Conservation (phyloP, 2,113 vertebrate genomes). For the Corvus moneduloides region DNA sequence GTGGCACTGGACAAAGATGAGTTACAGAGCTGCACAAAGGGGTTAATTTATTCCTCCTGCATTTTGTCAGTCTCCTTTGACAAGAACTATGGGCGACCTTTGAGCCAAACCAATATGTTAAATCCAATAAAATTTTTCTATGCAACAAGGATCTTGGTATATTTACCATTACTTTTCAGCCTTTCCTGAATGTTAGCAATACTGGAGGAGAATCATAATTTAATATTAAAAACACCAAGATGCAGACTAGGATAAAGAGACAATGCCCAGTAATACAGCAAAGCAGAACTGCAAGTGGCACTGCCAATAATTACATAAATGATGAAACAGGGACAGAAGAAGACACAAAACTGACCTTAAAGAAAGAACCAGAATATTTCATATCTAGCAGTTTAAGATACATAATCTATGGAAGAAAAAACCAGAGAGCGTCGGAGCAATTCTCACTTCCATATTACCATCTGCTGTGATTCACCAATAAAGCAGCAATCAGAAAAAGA, state of each 20-base stretch:
- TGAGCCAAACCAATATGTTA: slow-evolving; percentile 24
- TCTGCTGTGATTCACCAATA: not conserved
- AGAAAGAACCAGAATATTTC: not conserved
- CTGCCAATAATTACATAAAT: not conserved
- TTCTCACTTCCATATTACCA: not conserved
- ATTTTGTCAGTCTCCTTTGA: slow-evolving; percentile 36
- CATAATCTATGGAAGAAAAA: not conserved
- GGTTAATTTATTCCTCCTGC: slow-evolving; percentile 57
- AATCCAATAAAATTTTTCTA: not conserved
- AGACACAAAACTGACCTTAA: not conserved
- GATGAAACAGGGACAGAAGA: not conserved
- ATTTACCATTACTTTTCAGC: not conserved
- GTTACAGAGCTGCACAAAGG: slow-evolving; percentile 36
- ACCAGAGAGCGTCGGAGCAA: not conserved
- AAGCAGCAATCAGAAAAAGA: not conserved
- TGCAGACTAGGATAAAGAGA: not conserved
- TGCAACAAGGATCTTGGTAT: not conserved
- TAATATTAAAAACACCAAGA: not conserved
- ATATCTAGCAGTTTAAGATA: not conserved
- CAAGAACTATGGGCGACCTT: slow-evolving; percentile 30
- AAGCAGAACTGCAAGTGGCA: not conserved
- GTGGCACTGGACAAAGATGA: not conserved
- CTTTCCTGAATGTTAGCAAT: not conserved
- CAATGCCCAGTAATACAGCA: not conserved
- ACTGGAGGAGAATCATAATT: not conserved